Evolutionary conservation across 2,113 vertebrate species (phyloP).

Genomic region (Reinhardtius hippoglossoides): DNA sequence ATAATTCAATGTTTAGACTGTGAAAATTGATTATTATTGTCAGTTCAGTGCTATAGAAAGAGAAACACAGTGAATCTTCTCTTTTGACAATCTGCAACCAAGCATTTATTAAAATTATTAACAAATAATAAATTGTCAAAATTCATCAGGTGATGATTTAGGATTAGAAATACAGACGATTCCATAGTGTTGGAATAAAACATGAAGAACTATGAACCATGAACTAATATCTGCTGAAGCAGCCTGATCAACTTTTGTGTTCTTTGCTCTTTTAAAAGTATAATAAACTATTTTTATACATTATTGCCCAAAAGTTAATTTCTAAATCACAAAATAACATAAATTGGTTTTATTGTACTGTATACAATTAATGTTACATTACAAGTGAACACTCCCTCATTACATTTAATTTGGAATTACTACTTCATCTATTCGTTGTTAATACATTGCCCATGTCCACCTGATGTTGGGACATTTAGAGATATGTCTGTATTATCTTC

Average conservation of each 20-base stretch:
- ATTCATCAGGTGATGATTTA: no score
- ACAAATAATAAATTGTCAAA: no score
- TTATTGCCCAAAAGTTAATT: not conserved
- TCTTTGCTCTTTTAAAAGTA: no score
- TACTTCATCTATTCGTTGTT: not conserved
- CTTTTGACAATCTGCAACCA: not conserved
- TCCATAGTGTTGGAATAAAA: not conserved
- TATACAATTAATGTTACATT: no score
- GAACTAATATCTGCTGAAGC: no score
- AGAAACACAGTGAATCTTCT: not conserved
- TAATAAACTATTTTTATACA: no score
- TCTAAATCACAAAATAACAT: not conserved
- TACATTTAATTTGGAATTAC: not conserved
- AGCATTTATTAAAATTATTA: not conserved
- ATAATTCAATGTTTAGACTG: no score
- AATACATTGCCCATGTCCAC: not conserved
- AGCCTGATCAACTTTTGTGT: no score
- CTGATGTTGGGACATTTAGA: not conserved
- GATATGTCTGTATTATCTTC: not conserved
- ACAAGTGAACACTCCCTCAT: not conserved
- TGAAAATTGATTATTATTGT: no score
- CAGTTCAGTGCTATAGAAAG: no score
- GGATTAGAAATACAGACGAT: not conserved
- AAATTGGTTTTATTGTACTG: no score
- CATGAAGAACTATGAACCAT: not conserved